Conservation (phyloP, 2,797 vertebrate species). For the Artibeus lituratus region DNA sequence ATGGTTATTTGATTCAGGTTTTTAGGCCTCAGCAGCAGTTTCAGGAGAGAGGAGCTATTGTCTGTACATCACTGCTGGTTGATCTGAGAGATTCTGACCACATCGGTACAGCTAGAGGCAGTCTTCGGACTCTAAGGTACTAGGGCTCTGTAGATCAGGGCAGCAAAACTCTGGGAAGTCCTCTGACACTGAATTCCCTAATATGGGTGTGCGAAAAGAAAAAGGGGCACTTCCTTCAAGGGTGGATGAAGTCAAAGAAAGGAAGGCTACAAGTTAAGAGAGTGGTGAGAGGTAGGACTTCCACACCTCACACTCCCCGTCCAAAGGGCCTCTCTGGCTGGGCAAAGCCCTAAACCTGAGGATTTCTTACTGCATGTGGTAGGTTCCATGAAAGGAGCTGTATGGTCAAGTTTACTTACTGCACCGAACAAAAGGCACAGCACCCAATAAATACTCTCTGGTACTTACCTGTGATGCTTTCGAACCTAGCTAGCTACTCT, state of each 20-base stretch:
- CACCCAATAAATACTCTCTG: background rate
- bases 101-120: background rate
- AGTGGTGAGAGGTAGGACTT: background rate
- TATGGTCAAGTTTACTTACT: background rate
- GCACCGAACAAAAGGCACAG: background rate
- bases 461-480: background rate
- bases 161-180: background rate
- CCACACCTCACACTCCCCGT: background rate
- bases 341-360: background rate
- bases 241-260: background rate
- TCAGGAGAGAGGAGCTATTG: slow-evolving; percentile 63
- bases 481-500: background rate
- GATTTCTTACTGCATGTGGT: background rate
- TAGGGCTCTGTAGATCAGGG: background rate
- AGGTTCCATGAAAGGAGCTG: background rate
- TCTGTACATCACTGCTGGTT: slow-evolving; percentile 37
- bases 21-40: slow-evolving; percentile 54
- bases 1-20: slow-evolving; percentile 77
- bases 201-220: background rate
- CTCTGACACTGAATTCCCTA: background rate
- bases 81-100: background rate
- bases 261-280: background rate
- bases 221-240: background rate
- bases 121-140: background rate
- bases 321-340: background rate